Evolutionary conservation across 2,797 vertebrate species (phyloP), one percentile per base, ranked within the genome.

Genomic region (Sebastes iracundus): DNA sequence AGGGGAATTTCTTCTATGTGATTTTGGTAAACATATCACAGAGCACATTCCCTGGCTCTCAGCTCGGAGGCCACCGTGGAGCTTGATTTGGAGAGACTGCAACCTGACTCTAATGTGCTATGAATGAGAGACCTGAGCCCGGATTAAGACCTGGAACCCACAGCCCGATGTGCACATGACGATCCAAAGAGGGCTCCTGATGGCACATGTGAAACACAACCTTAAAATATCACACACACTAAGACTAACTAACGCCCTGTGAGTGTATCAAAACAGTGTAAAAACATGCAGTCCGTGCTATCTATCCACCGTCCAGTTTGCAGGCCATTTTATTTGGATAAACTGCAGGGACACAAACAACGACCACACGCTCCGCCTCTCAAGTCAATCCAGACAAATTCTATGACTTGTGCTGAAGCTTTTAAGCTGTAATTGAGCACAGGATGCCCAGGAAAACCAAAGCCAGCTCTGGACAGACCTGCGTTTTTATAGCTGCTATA

Each of bases 401-500:
- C 97, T 97, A 96, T 92, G 96, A 96, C 94, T 96, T 96, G 96
- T 95, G 95, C 95, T 94, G 88, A 85, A 96, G 95, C 96, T 96
- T 98, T 97, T 96, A 96, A 96, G 94, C 94, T 94, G 96, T 97
- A 97, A 98, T 97, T 97, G 96, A 97, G 96, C 94, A 94, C 96
- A 96, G 94, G 96, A 96, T 95, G 95, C 94, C 94, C 95, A 95
- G 93, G 94, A 96, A 97, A 97, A 95, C 94, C 95, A 94, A 97
- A 96, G 95, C 92, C 95, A 95, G 95, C 95, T 96, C 95, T 96
- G 96, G 96, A 96, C 96, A 97, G 97, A 96, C 96, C 95, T 96
- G 94, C 80, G 89, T 95, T 97, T 98, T 98, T 97, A 97, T 96
- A 95, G 96, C 96, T 96, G 94, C 96, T 95, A 91, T 96, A 96